A percentile compares a stretch with the other conserved stretches of the same genome.
Conservation (phyloP, 2,888 invertebrate species). For the Idaea biselata region DNA sequence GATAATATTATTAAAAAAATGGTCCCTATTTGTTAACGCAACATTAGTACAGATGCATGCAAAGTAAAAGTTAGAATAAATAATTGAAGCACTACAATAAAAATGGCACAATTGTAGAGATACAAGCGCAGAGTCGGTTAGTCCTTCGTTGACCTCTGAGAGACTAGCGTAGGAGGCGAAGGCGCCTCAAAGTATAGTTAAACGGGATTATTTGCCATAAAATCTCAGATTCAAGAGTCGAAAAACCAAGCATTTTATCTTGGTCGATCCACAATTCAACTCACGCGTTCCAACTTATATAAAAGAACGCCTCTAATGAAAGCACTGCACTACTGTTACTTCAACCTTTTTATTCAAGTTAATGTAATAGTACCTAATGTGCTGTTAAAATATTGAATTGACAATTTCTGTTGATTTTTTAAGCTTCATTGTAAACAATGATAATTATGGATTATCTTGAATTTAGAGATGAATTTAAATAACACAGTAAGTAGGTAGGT, state of each 20-base stretch:
- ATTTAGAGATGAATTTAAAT: background rate
- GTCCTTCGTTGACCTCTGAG: slow-evolving; percentile 57
- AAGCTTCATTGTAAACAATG: background rate
- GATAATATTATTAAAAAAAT: background rate
- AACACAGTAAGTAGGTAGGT: background rate
- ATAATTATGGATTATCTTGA: no score
- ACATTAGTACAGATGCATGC: slow-evolving; percentile 5
- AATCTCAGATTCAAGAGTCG: slow-evolving; percentile 38
- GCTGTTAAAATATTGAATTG: slow-evolving; percentile 1
- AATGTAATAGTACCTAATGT: no score
- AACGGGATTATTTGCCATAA: slow-evolving; percentile 49
- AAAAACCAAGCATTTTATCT: slow-evolving; percentile 45
- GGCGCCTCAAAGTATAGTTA: slow-evolving; percentile 46
- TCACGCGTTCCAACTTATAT: slow-evolving; percentile 17
- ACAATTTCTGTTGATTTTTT: background rate
- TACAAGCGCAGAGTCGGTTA: slow-evolving; percentile 28
- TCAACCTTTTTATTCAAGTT: slow-evolving; percentile 5
- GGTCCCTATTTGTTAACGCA: background rate
- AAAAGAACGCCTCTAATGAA: slow-evolving; percentile 7
- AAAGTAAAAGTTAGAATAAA: slow-evolving; percentile 20
- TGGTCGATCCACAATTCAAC: slow-evolving; percentile 30
- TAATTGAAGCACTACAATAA: slow-evolving; percentile 20
- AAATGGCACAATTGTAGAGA: slow-evolving; percentile 29
- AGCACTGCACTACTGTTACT: slow-evolving; percentile 9
- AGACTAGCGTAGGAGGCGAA: slow-evolving; percentile 45